Evolutionary conservation across 2,113 vertebrate genomes (phyloP), one percentile per base, ranked within the genome.

Genomic region (Arvicanthis niloticus): DNA sequence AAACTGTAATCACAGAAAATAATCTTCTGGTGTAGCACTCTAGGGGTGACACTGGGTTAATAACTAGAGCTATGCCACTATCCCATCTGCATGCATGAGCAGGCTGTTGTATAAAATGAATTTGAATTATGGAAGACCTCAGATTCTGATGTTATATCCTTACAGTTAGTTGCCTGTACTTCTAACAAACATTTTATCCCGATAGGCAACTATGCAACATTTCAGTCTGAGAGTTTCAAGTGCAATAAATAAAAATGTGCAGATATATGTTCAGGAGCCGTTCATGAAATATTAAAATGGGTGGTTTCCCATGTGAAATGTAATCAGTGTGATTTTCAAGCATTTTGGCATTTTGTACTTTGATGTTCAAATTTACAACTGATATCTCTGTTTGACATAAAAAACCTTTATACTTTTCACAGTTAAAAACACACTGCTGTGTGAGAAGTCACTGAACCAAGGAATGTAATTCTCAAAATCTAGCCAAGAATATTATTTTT

Each of bases 1-100:
- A 94, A 45, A 91, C 51, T 88, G 10, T 97, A 94, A 97, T 96
- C 96, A 96, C 56, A 88, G 94, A 88, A 97, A 95, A 93, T 91
- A 89, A 96, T 95, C 84, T 84, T 42, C 67, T 17, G 0, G 85
- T 3, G 2, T 22, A 68, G 67, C 80, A 26, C 89, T 95, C 62
- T 40, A 77, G 77, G 95, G 94, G 70, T 75, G 89, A 93, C 91
- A 95, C 62, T 0, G 48, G 89, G 96, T 95, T 97, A 96, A 97
- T 88, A 95, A 94, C 40, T 76, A 90, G 76, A 21, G 29, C 76
- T 34, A 60, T 15, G 34, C 45, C 77, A 29, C 89, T 73, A 95
- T 73, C 81, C 81, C 85, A 84, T 96, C 56, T 75, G 68, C 89
- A 91, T 80, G 45, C 77, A 84, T 70, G 88, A 91, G 62, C 73